These are phyloP conservation scores for Zoanthus solanderi DNA, from an alignment of 92 coral and sea anemone species.

Conservation along the genomic window DNA sequence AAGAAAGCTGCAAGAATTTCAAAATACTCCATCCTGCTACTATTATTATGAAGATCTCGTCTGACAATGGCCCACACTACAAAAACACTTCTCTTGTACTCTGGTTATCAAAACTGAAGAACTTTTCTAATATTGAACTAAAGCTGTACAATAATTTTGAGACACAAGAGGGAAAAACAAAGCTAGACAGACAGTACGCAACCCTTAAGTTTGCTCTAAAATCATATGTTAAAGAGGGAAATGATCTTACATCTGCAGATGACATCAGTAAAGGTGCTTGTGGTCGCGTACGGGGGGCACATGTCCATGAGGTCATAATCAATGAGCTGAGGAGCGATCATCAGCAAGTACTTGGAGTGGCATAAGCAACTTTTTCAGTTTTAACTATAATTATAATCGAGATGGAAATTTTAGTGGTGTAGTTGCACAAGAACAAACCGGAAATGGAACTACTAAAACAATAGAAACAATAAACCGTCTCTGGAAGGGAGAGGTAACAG, in stretches of 20 bases:
- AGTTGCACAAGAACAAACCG: conserved; percentile 16
- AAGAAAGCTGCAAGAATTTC: conserved; percentile 51
- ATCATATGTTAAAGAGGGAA: not conserved
- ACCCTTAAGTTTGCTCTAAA: conserved; percentile 63
- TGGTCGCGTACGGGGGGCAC: conserved; percentile 3
- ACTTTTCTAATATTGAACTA: conserved; percentile 33
- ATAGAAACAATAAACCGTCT: not conserved
- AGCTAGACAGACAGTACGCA: conserved; percentile 64
- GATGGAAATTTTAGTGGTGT: not conserved
- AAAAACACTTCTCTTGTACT: conserved; percentile 62
- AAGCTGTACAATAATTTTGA: conserved; percentile 58
- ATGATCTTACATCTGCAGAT: conserved; percentile 18
- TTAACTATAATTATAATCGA: not conserved
- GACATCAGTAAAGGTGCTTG: conserved; percentile 18
- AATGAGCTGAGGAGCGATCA: not conserved
- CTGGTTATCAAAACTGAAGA: conserved; percentile 32
- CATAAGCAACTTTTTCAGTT: not conserved
- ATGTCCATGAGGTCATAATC: conserved; percentile 2
- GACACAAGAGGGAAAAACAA: conserved; percentile 72
- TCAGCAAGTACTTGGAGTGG: conserved; percentile 21
- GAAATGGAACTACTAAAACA: conserved; percentile 4
- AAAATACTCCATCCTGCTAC: conserved; percentile 37
- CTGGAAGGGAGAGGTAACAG: not conserved
- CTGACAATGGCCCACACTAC: conserved; percentile 76
- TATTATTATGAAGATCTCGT: conserved; percentile 42